Evolutionary conservation across 1,140 invertebrate genomes (phyloP), one percentile per base, ranked within the genome.

Genomic region (Sweltsa coloradensis): DNA sequence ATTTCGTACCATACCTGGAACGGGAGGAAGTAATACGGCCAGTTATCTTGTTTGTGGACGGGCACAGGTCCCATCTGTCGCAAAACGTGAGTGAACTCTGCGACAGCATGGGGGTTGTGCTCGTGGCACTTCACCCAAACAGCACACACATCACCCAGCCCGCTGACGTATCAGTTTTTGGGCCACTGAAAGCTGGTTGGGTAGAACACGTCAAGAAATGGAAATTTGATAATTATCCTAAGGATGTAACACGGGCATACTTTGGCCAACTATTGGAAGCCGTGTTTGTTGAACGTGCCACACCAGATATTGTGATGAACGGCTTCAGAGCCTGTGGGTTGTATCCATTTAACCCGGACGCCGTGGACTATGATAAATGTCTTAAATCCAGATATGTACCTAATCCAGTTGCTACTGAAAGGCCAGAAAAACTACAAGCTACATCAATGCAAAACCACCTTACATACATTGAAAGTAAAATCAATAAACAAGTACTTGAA

Each of bases 121-220:
- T 69, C 19, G 45, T 67, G 6, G 56, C 59, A 6, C 47, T 69
- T 2, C 59, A 56, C 25, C 64, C 64, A 11, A 69, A 69, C 53
- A 52, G 61, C 3, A 68, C 62, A 5, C 63, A 67, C 45, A 58
- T 68, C 14, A 39, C 66, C 3, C 65, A 68, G 53, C 66, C 66
- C 6, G 40, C 59, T 25, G 66, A 67, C 54, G 60, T 68, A 3
- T 45, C 55, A 1, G 57, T 61, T 19, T 65, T 67, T 52, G 37
- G 46, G 0, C 55, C 61, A 21, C 41, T 63, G 3, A 67, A 67
- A 56, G 31, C 34, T 26, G 45, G 31, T 9, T 67, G 64, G 62
- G 56, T 52, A 40, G 53, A 61, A 34, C 46, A 48, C 3, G 55
- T 63, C 26, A 16, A 41, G 25, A 22, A 43, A 31, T 51, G 52